Conservation (phyloP, 2,888 invertebrate species). For the Tupiocoris notatus region DNA sequence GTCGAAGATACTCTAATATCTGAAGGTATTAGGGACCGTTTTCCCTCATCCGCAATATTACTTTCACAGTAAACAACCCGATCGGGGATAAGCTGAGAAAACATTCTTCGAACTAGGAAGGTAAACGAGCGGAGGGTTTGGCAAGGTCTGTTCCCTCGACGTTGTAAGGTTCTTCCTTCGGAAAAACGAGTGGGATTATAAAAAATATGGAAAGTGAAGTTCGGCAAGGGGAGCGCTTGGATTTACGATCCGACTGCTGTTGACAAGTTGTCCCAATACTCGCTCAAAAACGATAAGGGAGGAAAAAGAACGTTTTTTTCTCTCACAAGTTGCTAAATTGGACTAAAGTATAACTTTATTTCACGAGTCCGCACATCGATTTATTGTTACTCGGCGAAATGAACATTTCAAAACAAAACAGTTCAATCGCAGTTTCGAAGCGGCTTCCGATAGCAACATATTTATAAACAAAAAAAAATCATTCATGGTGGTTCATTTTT, state of each 20-base stretch:
- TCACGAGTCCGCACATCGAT: no score
- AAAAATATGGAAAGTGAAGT: background rate
- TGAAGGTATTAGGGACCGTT: no score
- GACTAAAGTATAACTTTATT: background rate
- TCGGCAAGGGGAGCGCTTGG: background rate
- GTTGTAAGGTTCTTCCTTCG: background rate
- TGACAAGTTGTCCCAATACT: background rate
- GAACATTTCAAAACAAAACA: no score
- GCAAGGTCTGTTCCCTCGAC: background rate
- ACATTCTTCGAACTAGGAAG: background rate
- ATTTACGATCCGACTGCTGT: background rate
- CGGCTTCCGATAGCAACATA: no score
- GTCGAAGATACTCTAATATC: no score
- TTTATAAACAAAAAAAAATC: no score
- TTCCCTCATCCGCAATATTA: no score
- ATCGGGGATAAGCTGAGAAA: background rate
- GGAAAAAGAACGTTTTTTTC: background rate
- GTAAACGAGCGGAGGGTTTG: background rate
- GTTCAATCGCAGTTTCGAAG: no score
- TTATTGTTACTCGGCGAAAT: no score
- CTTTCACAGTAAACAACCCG: background rate
- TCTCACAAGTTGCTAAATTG: background rate
- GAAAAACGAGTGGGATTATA: background rate
- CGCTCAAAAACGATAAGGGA: background rate
- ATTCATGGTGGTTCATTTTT: no score